Base-by-base conservation (phyloP, 2,113 vertebrate genomes). In the Corythoichthys intestinalis region DNA sequence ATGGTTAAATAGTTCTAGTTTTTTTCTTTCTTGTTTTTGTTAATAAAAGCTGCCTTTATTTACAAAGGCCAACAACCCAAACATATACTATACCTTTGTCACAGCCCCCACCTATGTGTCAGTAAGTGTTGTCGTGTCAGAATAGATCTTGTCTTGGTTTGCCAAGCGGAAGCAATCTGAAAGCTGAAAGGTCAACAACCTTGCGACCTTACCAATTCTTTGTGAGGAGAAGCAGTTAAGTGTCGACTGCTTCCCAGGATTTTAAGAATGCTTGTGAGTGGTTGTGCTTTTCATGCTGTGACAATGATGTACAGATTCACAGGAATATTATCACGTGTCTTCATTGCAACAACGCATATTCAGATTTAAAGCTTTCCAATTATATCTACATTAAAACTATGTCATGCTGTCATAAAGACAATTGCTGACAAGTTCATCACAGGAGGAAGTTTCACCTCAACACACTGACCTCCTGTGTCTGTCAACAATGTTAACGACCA, bases 31-130 rank as follows among this genome's bases (percentile, higher is more conserved):
- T 58, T 54, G 4, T 54, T 54, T 54, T 20, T 15, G 6, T 54
- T 93, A 94, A 94, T 91, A 87, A 91, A 83, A 94, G 89, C 91
- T 93, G 96, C 96, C 95, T 98, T 97, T 96, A 92, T 98, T 96
- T 93, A 95, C 92, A 91, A 94, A 97, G 95, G 95, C 93, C 80
- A 83, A 81, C 76, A 78, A 81, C 89, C 86, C 90, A 65, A 79
- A 83, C 84, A 13, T 80, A 78, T 84, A 72, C 78, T 76, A 77
- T 77, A 86, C 76, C 74, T 79, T 87, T 87, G 86, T 68, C 80
- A 84, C 69, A 77, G 86, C 80, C 82, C 73, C n/a, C 75, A 79
- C 83, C 80, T 75, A 71, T 77, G 83, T 88, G 76, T 89, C 72
- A 68, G 79, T 89, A 84, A 6, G 78, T 84, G 83, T 85, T 69